Evolutionary conservation across 2,113 vertebrate species (phyloP), one percentile per base, ranked within the genome.

Genomic region (Eleginops maclovinus): DNA sequence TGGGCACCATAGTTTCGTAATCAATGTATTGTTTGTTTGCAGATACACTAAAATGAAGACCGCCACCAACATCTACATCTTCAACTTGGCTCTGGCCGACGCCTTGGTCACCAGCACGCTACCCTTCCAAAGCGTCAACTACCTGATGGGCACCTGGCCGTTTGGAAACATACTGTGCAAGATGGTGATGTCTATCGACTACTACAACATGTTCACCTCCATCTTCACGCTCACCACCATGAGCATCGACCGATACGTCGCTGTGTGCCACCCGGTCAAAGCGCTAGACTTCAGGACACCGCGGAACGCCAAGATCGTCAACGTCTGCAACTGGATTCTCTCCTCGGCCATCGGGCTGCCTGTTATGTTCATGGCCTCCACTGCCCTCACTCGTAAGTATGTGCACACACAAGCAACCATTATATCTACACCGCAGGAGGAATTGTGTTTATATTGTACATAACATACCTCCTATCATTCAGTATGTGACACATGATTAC

Each of bases 21-120:
- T n/a, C 12, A 69, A 17, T 28, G 36, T 3, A 1, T 77, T n/a
- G 21, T 53, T 59, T 76, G 24, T 81, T 80, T 72, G 51, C 92
- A 99, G 98, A 88, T 99, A 99, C 88, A 99, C 98, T 1, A 99
- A 99, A 93, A 99, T 99, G 98, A 99, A 99, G 94, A 99, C 98
- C 0, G 98, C 98, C 69, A 99, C 98, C 91, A 99, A 99, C 90
- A 99, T 99, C 94, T 99, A 99, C 83, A 99, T 99, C 92, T 99
- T 99, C 89, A 99, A 99, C 91, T 96, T 99, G 50, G 98, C 98
- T 15, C 75, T 99, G 88, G 98, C 98, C 12, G 98, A 99, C 81
- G 96, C 98, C 55, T 86, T 99, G 87, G 98, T 96, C 19, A 99
- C 98, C 76, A 99, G 98, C 70, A 99, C 98, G 2, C 94, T 99